A percentile compares a stretch with the other conserved stretches of the same genome.
These are phyloP conservation scores for Lordiphosa stackelbergi DNA, from an alignment of 1,140 invertebrate genomes.

Conservation along the genomic window DNA sequence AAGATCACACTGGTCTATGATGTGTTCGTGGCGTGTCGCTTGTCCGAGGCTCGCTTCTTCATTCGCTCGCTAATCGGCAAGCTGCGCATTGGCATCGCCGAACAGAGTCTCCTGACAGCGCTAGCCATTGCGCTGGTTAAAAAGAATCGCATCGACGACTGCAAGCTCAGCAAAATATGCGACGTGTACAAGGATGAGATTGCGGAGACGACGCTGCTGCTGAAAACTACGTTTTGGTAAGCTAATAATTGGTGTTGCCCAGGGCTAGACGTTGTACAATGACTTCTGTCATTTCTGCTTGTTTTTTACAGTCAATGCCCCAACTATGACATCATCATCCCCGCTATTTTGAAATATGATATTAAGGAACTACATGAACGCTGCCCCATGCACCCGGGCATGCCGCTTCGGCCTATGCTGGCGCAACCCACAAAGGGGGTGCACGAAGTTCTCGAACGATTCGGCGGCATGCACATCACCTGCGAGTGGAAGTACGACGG, in stretches of 20 bases:
- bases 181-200: conserved; percentile 84
- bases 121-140: conserved; percentile 88
- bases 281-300: no score
- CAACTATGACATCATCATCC: conserved; percentile 93
- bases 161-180: conserved; percentile 82
- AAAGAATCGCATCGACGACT: conserved; percentile 82
- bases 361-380: conserved; percentile 87
- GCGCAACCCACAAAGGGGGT: conserved; percentile 98
- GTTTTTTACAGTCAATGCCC: conserved; percentile 90
- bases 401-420: conserved; percentile 98
- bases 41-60: conserved; percentile 94
- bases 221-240: conserved; percentile 97
- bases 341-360: conserved; percentile 88
- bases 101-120: conserved; percentile 96
- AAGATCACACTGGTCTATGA: conserved; percentile 92
- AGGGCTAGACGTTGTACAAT: no score
- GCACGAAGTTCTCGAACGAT: conserved; percentile 92
- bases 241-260: conserved; percentile 29
- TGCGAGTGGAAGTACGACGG: conserved; percentile 99
- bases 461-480: conserved; percentile 95
- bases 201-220: conserved; percentile 85
- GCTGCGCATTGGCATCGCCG: conserved; percentile 96
- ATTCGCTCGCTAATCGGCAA: conserved; percentile 94
- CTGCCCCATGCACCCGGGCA: conserved; percentile 93
- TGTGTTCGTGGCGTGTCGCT: conserved; percentile 95